Conservation (phyloP, 2,888 invertebrate species). For the Venusia cambrica region DNA sequence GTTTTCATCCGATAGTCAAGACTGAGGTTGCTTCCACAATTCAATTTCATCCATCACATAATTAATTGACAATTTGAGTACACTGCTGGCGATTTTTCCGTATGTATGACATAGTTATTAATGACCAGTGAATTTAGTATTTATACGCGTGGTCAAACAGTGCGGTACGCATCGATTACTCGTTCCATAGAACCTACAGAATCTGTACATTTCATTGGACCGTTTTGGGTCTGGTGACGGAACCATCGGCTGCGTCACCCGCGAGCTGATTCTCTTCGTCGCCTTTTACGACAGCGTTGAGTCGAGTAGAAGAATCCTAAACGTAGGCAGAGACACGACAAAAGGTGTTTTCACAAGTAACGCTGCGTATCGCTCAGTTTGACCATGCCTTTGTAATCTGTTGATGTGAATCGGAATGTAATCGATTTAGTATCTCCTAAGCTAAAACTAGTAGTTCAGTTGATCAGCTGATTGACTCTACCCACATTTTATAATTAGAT, state of each 20-base stretch:
- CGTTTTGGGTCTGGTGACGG: too few relatives aligned
- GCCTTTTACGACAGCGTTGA: too few relatives aligned
- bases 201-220: too few relatives aligned
- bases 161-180: too few relatives aligned
- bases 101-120: slow-evolving; percentile 22
- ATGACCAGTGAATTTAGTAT: slow-evolving; percentile 29
- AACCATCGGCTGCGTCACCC: too few relatives aligned
- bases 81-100: slow-evolving; percentile 39
- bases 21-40: slow-evolving; percentile 74
- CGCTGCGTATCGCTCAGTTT: too few relatives aligned
- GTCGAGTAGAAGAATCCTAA: slow-evolving; percentile 16
- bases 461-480: slow-evolving; percentile 19
- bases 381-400: too few relatives aligned
- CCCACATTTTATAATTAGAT: slow-evolving; percentile 24
- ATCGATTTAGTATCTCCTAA: slow-evolving; percentile 15
- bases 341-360: too few relatives aligned
- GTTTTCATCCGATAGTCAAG: slow-evolving; percentile 72
- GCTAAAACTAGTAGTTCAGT: slow-evolving; percentile 18
- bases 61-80: slow-evolving; percentile 49
- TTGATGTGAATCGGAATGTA: slow-evolving; percentile 12
- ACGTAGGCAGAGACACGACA: too few relatives aligned
- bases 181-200: too few relatives aligned
- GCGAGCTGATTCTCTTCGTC: too few relatives aligned
- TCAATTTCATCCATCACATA: slow-evolving; percentile 47
- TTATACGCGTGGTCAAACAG: too few relatives aligned